Base-by-base conservation (phyloP, 1,140 invertebrate genomes). In the Nebria ingens region DNA sequence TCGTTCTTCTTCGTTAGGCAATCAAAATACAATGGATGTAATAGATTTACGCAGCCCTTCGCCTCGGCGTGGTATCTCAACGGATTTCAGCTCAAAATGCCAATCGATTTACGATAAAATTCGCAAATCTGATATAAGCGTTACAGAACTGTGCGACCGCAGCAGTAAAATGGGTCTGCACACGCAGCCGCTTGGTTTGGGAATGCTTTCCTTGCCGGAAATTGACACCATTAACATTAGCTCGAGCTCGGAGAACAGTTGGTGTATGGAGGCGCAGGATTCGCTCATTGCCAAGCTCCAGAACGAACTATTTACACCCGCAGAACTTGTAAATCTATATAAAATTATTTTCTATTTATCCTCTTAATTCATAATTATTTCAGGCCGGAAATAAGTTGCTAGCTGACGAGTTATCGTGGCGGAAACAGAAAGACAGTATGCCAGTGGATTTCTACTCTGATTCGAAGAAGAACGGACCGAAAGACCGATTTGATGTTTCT, bases 1-100 rank as follows among this genome's bases (percentile, higher is more conserved):
- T 2, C 61, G 66, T 15, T 72, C 71, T 11, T 71, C 71, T 2
- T 64, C 52, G 15, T 51, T 67, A 21, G 64, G 56, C n/a, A 65
- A 57, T 50, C 58, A 21, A 4, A 45, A 45, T 4, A 17, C 9
- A 17, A 4, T 12, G 4, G 40, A 45, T 12, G 15, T 17, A 4
- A 45, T 45, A 12, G 15, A 45, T 45, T 45, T 45, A 45, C 4
- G 9, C 4, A 11, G 6, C 4, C 25, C n/a, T 9, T 34, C 25
- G 25, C 40, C 40, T 11, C 9, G 3, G 17, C 40, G 6, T 45
- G 15, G 6, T 45, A 6, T 6, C 3, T 11, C 6, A 12, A 17
- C 17, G 9, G 40, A 45, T 45, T 45, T 45, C 17, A 12, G 9
- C 17, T 6, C 40, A 3, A 45, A 45, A 17, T 45, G 40, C 17